Evolutionary conservation across 2,113 vertebrate species (phyloP).

Genomic region (Rhinoderma darwinii): DNA sequence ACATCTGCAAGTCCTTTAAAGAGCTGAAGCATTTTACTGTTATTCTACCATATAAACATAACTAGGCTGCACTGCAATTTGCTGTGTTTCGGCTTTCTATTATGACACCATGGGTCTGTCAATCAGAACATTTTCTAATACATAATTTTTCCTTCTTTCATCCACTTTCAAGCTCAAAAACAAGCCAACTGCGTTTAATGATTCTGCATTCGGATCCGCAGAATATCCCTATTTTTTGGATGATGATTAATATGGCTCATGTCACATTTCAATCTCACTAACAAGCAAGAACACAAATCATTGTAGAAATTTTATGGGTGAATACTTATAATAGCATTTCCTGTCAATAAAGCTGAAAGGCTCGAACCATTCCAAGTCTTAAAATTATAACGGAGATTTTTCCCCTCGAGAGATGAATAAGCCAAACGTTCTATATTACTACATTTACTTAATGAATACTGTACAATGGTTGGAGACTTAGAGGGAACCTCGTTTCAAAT

Average conservation of each 20-base stretch:
- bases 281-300: slow-evolving; percentile 29
- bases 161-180: not conserved
- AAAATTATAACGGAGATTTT: slow-evolving; percentile 45
- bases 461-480: not conserved
- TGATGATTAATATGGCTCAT: slow-evolving; percentile 10
- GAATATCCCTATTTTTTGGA: not conserved
- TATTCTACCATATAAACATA: slow-evolving; percentile 66
- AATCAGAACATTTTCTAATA: not conserved
- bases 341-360: slow-evolving; percentile 52
- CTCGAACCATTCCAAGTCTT: slow-evolving; percentile 51
- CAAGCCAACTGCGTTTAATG: not conserved
- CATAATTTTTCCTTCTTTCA: not conserved
- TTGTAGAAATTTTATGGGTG: slow-evolving; percentile 39
- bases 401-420: slow-evolving; percentile 46
- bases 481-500: not conserved
- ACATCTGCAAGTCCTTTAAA: slow-evolving; percentile 67
- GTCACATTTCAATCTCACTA: slow-evolving; percentile 35
- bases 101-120: not conserved
- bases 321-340: slow-evolving; percentile 40
- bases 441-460: slow-evolving; percentile 27
- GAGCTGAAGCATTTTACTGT: slow-evolving; percentile 63
- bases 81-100: slow-evolving; percentile 33
- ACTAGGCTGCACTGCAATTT: slow-evolving; percentile 45
- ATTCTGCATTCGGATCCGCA: not conserved
- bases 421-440: slow-evolving; percentile 27